phyloP scores from a whole-genome alignment of 2,113 vertebrate genomes.

The Shinisaurus crocodilurus region DNA sequence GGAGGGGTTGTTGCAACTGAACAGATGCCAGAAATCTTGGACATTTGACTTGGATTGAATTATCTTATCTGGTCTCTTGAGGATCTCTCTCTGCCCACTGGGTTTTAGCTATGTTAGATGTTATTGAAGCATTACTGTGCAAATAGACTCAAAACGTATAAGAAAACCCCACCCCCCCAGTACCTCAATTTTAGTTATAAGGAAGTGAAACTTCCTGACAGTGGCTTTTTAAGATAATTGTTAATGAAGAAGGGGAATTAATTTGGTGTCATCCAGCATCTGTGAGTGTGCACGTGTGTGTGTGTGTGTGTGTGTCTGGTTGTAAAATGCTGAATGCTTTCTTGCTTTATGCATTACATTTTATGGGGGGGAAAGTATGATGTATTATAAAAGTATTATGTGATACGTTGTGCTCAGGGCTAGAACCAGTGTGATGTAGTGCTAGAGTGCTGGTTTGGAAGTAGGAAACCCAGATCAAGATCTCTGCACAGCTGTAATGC shows the following conservation, averaged over 20 bases:
- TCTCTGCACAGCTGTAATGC: background rate
- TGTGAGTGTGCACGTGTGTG: background rate
- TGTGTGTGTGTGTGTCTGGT: background rate
- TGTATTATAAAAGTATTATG: too few species aligned
- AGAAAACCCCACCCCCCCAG: conserved; percentile 37
- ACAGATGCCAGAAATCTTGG: conserved; percentile 42
- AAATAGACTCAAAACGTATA: conserved; percentile 49
- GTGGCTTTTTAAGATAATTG: conserved; percentile 38
- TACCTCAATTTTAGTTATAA: conserved; percentile 50
- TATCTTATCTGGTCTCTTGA: conserved; percentile 43
- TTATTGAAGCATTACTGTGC: conserved; percentile 45
- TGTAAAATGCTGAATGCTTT: background rate
- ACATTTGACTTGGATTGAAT: conserved; percentile 47
- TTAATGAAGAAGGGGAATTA: conserved; percentile 23
- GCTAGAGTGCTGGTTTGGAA: background rate
- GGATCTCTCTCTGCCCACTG: conserved; percentile 22
- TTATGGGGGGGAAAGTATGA: too few species aligned
- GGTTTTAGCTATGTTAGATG: conserved; percentile 52
- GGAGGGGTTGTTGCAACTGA: conserved; percentile 39
- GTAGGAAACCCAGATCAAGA: background rate
- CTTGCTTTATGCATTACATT: background rate
- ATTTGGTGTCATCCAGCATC: background rate
- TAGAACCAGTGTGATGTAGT: background rate
- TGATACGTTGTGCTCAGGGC: background rate
- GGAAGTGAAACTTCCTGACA: conserved; percentile 37